Conservation (phyloP, 92 coral and sea anemone genomes). For the Heliopora coerulea region DNA sequence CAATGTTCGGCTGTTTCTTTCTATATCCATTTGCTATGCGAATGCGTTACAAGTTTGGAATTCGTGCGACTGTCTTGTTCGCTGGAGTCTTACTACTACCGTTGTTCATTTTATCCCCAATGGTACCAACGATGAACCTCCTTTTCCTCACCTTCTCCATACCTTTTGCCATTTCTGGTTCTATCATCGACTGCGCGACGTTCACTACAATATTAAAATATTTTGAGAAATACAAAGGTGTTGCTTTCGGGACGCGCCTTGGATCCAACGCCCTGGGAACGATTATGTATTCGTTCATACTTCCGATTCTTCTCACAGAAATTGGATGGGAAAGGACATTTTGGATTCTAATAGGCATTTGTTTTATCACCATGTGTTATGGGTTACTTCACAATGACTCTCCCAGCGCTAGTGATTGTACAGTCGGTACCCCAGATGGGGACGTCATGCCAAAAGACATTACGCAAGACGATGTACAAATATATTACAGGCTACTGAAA, state of each 20-base stretch:
- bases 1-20: conserved; percentile 40
- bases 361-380: conserved; percentile 33
- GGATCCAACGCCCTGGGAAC: conserved; percentile 41
- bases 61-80: conserved; percentile 13
- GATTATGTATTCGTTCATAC: conserved; percentile 44
- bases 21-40: conserved; percentile 19
- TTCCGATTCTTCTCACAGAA: conserved; percentile 46
- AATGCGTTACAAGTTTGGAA: conserved; percentile 30
- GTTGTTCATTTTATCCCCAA: conserved; percentile 17
- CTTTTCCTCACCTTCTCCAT: conserved; percentile 25
- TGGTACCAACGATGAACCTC: conserved; percentile 27
- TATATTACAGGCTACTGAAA: conserved; percentile 29
- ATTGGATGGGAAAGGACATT: conserved; percentile 55
- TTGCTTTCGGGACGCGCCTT: conserved; percentile 20
- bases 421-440: neutral
- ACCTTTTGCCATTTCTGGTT: conserved; percentile 30
- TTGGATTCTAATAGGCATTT: conserved; percentile 47
- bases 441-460: neutral
- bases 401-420: neutral
- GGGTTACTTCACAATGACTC: conserved; percentile 3
- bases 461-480: neutral
- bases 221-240: conserved; percentile 16
- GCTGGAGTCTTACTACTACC: conserved; percentile 23
- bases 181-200: conserved; percentile 26
- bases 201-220: conserved; percentile 16